A percentile compares a stretch with the other conserved stretches of the same genome.
Evolutionary conservation across 1,140 invertebrate species (phyloP).

Genomic region (Goniozus legneri): DNA sequence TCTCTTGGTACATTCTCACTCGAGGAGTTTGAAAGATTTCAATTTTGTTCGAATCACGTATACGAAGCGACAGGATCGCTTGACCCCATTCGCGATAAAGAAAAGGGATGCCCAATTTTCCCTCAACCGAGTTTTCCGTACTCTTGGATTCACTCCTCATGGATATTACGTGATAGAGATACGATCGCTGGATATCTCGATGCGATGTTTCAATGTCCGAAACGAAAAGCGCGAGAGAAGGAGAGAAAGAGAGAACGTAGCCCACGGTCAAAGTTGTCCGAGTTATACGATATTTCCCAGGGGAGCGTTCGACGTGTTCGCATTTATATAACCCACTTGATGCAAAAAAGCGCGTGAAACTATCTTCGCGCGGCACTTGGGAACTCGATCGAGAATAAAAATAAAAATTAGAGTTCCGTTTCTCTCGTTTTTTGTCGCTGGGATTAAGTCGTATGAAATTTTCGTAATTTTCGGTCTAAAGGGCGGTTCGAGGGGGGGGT

Average conservation of each 20-base stretch:
- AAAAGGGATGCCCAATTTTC: conserved; percentile 6
- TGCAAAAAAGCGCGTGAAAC: too few relatives aligned
- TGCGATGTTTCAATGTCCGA: conserved; percentile 8
- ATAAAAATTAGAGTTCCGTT: too few relatives aligned
- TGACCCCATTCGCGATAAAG: conserved; percentile 15
- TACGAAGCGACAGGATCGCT: conserved; percentile 6
- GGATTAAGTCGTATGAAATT: too few relatives aligned
- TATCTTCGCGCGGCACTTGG: too few relatives aligned
- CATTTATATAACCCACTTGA: neutral
- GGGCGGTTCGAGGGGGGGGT: too few relatives aligned
- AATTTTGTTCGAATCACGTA: neutral
- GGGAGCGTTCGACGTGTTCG: neutral
- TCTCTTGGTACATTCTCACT: too few relatives aligned
- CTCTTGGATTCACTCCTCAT: conserved; percentile 16
- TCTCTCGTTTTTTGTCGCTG: too few relatives aligned
- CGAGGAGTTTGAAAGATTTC: conserved; percentile 2
- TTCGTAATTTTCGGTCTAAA: too few relatives aligned
- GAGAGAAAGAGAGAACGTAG: too few relatives aligned
- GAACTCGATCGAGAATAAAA: too few relatives aligned
- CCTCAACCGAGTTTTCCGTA: conserved; percentile 8
- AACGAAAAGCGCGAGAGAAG: conserved; percentile 2
- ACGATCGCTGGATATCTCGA: conserved; percentile 13
- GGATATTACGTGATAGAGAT: conserved; percentile 23
- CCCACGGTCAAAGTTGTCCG: neutral
- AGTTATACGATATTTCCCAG: neutral